Evolutionary conservation across 1,140 invertebrate genomes (phyloP).

Genomic region (Brachionus rotundiformis): DNA sequence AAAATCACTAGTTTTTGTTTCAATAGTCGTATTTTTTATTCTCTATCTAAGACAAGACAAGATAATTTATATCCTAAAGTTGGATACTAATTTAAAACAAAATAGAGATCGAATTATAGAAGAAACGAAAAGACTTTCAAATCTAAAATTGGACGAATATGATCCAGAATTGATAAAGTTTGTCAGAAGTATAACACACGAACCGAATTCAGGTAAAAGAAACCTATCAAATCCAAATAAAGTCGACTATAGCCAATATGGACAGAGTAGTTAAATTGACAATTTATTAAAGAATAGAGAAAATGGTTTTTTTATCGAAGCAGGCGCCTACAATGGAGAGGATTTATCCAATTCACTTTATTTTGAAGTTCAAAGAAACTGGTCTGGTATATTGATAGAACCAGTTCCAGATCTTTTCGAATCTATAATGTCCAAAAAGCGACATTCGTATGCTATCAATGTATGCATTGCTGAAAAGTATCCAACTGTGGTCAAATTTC

Average conservation of each 20-base stretch:
- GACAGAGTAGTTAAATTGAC: constrained; percentile 53
- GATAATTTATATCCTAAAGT: no score
- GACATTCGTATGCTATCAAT: constrained; percentile 28
- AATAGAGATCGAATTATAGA: no score
- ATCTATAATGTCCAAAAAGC: constrained; percentile 62
- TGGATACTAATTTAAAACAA: no score
- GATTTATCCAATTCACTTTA: constrained; percentile 69
- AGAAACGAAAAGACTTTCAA: neutral
- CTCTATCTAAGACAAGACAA: no score
- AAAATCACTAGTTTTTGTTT: no score
- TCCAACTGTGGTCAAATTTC: neutral
- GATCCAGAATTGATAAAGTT: neutral
- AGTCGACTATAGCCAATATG: constrained; percentile 32
- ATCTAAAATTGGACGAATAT: neutral
- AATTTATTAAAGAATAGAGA: constrained; percentile 31
- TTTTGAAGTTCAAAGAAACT: no score
- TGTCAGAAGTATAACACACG: neutral
- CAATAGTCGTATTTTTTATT: neutral
- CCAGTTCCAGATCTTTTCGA: no score
- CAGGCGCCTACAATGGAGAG: constrained; percentile 67
- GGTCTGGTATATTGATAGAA: no score
- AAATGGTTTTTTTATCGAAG: constrained; percentile 67
- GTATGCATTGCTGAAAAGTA: neutral
- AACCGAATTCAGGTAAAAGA: neutral
- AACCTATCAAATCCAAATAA: neutral